Percentiles rank a stretch among this genome's conserved stretches.
Conservation (phyloP, 1,140 invertebrate genomes). For the Nasonia vitripennis region DNA sequence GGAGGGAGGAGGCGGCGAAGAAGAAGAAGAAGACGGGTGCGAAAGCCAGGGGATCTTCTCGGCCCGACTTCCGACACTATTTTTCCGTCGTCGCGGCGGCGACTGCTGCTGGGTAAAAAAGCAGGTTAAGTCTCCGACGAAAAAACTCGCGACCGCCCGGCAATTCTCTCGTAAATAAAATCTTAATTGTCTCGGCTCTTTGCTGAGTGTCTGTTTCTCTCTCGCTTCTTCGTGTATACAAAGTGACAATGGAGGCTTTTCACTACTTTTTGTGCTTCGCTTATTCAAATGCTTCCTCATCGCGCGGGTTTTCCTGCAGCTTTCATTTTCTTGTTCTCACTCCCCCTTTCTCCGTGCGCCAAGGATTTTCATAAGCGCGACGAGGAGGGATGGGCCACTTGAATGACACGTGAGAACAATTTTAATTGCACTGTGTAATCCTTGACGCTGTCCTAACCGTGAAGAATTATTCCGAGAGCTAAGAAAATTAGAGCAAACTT, state of each 20-base stretch:
- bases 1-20: too few relatives aligned
- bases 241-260: conserved; percentile 25
- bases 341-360: background rate
- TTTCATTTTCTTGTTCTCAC: background rate
- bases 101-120: background rate
- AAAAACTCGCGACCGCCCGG: conserved; percentile 13
- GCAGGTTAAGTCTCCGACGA: conserved; percentile 10
- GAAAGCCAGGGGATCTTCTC: conserved; percentile 36
- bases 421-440: background rate
- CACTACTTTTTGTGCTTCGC: background rate
- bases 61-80: conserved; percentile 8
- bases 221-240: background rate
- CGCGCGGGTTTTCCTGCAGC: background rate
- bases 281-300: conserved; percentile 30
- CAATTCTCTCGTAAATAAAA: conserved; percentile 46
- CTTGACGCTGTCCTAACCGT: background rate
- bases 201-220: background rate
- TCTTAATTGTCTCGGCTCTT: conserved; percentile 34
- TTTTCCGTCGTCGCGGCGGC: background rate
- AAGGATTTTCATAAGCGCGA: background rate
- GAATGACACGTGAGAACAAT: conserved; percentile 17
- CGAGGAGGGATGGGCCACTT: background rate
- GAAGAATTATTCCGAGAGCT: background rate
- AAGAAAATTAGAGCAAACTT: background rate
- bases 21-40: background rate